Evolutionary conservation across 2,888 invertebrate genomes (phyloP).

Genomic region (Aphrophora alni): DNA sequence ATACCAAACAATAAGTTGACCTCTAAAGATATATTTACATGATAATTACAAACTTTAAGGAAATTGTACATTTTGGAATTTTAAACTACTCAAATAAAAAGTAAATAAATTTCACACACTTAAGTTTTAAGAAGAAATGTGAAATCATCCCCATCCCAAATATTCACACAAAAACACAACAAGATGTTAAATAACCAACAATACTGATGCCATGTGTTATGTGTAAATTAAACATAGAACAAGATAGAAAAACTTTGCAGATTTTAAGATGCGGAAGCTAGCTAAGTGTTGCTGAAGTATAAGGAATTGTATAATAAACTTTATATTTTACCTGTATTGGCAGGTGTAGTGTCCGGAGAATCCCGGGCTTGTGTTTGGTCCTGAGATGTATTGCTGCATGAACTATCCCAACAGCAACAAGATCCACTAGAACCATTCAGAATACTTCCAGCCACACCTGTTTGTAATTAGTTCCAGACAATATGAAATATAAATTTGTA

Average conservation of each 20-base stretch:
- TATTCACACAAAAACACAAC: background rate
- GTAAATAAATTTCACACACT: background rate
- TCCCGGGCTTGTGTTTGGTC: conserved; percentile 46
- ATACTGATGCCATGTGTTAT: no score
- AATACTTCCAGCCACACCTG: conserved; percentile 43
- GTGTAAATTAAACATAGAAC: background rate
- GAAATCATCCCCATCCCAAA: background rate
- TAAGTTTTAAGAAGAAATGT: background rate
- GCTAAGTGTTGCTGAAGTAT: background rate
- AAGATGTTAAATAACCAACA: no score
- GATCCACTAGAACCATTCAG: conserved; percentile 51
- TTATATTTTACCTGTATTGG: conserved; percentile 7
- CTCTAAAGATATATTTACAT: no score
- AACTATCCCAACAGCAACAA: conserved; percentile 52
- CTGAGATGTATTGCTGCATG: conserved; percentile 48
- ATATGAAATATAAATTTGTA: no score
- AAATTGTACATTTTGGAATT: no score
- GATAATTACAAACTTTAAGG: no score
- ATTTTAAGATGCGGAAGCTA: background rate
- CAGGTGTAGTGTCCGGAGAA: conserved; percentile 44
- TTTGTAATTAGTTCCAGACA: no score
- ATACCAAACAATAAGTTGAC: no score
- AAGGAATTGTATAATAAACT: background rate
- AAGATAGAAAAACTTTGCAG: background rate
- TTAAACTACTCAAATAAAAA: no score